These are phyloP conservation scores for Diadema setosum DNA, from an alignment of 35 echinoderm and acorn worm species.

Conservation along the genomic window DNA sequence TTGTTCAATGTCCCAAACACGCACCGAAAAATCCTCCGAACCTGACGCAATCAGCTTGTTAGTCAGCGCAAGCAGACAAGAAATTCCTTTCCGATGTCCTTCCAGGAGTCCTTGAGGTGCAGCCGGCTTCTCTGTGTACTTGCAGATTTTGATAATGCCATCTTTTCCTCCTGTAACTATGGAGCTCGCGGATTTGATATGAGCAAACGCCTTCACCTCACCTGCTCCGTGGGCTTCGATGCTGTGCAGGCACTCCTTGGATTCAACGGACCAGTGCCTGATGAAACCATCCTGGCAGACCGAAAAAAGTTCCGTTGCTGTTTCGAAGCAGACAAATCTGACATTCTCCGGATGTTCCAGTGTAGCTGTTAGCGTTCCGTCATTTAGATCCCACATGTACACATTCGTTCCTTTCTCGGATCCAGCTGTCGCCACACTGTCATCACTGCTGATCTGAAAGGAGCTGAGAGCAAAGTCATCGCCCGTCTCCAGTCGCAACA, in stretches of 20 bases:
- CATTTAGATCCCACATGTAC: constrained; percentile 31
- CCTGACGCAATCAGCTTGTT: constrained; percentile 4
- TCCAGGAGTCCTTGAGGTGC: neutral
- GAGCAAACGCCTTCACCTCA: neutral
- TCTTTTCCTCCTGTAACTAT: constrained; percentile 32
- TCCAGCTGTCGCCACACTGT: neutral
- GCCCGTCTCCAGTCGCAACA: constrained; percentile 28
- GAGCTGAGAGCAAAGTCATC: constrained; percentile 2
- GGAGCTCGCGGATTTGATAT: neutral
- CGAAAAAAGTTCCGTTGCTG: neutral
- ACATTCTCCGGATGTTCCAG: constrained; percentile 21
- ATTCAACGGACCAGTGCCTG: constrained; percentile 26
- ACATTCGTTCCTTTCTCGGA: constrained; percentile 15
- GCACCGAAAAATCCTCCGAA: neutral
- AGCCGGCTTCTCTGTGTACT: neutral
- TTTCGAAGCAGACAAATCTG: neutral
- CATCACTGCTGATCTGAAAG: neutral
- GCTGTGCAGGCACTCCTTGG: neutral
- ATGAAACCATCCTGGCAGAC: constrained; percentile 41
- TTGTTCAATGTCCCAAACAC: constrained; percentile 32
- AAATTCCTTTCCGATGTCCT: constrained; percentile 9
- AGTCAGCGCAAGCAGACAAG: neutral
- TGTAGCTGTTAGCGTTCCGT: neutral
- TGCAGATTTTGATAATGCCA: constrained; percentile 8
- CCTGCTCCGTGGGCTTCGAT: neutral